phyloP scores from a whole-genome alignment of 2,113 vertebrate genomes.

The Pterophyllum scalare region DNA sequence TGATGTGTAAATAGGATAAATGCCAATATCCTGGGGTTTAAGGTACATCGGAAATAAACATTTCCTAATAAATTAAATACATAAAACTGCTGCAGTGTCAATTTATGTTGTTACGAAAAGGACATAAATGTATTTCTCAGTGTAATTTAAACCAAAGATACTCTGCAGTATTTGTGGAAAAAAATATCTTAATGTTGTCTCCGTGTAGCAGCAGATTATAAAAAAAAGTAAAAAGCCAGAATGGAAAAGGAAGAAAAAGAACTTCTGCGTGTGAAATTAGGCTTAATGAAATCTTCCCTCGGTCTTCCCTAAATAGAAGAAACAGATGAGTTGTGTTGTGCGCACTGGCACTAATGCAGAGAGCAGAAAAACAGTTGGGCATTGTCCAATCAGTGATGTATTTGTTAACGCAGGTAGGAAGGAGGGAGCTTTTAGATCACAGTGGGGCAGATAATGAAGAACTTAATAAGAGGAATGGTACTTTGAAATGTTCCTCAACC shows the following conservation, averaged over 20 bases:
- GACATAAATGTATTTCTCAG: conserved; percentile 2
- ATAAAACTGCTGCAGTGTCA: conserved; percentile 59
- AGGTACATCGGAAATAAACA: conserved; percentile 88
- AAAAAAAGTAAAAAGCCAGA: neutral
- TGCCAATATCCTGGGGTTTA: conserved; percentile 92
- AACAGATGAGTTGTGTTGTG: conserved; percentile 59
- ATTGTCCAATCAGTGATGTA: conserved; percentile 70
- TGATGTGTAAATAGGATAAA: conserved; percentile 98
- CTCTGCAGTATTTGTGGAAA: neutral
- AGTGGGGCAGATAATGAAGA: conserved; percentile 96
- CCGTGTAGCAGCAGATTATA: neutral
- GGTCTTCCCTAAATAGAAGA: conserved; percentile 25
- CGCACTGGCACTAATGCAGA: conserved; percentile 42
- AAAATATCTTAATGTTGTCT: neutral
- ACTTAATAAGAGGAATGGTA: conserved; percentile 99
- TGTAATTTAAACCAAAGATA: conserved; percentile 13
- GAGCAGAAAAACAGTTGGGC: conserved; percentile 60
- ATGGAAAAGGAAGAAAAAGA: conserved; percentile 34
- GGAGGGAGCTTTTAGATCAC: conserved; percentile 85
- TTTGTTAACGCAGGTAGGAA: conserved; percentile 77
- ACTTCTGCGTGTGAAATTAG: conserved; percentile 40
- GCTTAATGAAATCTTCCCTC: conserved; percentile 45
- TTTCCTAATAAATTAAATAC: conserved; percentile 69
- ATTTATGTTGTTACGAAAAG: neutral
- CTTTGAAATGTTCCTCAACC: conserved; percentile 97